These are phyloP conservation scores for Lordiphosa fenestrarum DNA, from an alignment of 2,888 invertebrate genomes.

Conservation along the genomic window DNA sequence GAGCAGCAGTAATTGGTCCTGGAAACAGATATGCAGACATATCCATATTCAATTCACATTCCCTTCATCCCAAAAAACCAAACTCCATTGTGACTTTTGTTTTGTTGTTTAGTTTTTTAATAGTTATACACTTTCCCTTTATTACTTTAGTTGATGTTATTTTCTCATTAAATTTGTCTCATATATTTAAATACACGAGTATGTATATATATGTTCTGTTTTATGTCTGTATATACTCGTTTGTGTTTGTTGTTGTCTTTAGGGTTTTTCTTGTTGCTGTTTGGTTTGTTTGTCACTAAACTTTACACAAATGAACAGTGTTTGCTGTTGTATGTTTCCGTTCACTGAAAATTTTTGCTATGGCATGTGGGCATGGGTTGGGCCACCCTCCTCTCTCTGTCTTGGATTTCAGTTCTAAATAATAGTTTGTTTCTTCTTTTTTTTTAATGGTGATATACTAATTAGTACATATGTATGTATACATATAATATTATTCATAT, in stretches of 20 bases:
- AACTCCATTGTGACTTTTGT: background rate
- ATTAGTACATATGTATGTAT: conserved; percentile 64
- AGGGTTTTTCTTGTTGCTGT: too few species aligned
- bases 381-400: conserved; percentile 9
- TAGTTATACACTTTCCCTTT: conserved; percentile 74
- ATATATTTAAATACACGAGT: conserved; percentile 48
- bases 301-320: conserved; percentile 53
- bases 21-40: too few species aligned
- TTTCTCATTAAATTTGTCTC: conserved; percentile 65
- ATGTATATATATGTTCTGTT: conserved; percentile 19
- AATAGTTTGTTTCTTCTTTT: conserved; percentile 27
- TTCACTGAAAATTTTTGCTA: conserved; percentile 28
- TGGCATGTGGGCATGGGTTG: conserved; percentile 19
- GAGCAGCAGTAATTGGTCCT: too few species aligned
- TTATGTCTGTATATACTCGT: conserved; percentile 48
- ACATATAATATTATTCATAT: conserved; percentile 41
- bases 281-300: conserved; percentile 42
- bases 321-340: conserved; percentile 26
- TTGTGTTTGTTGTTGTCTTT: conserved; percentile 24
- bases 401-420: conserved; percentile 28
- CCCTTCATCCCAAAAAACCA: too few species aligned
- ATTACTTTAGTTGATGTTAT: conserved; percentile 70
- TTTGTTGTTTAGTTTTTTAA: conserved; percentile 65
- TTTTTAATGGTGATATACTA: conserved; percentile 62
- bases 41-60: too few species aligned